Evolutionary conservation across 1,140 invertebrate species (phyloP).

Genomic region (Eulimnadia texana): DNA sequence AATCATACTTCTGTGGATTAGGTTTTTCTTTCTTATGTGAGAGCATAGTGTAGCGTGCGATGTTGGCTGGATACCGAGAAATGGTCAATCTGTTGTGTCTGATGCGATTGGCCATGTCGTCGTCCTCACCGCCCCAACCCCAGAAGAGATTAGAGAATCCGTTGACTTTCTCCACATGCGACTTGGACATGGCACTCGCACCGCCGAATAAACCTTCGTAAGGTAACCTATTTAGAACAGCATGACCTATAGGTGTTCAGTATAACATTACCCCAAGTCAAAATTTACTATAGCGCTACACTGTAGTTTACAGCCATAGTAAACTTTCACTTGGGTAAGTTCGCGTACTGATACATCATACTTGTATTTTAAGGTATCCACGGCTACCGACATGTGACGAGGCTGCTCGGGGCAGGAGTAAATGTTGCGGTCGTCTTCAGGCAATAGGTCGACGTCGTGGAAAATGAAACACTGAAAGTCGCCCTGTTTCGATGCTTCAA

Average conservation of each 20-base stretch:
- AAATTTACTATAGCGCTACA: not conserved
- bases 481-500: constrained; percentile 60
- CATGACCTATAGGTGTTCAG: constrained; percentile 11
- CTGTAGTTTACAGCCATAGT: too few relatives aligned
- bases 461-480: constrained; percentile 82
- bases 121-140: constrained; percentile 87
- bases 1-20: constrained; percentile 78
- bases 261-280: constrained; percentile 25
- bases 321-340: constrained; percentile 3
- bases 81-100: constrained; percentile 62
- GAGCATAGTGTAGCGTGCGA: constrained; percentile 82
- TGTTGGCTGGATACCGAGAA: constrained; percentile 66
- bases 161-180: constrained; percentile 68
- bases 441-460: constrained; percentile 88
- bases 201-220: constrained; percentile 80
- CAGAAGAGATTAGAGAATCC: constrained; percentile 85
- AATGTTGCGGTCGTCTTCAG: constrained; percentile 57
- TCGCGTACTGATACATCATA: too few relatives aligned
- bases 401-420: constrained; percentile 44
- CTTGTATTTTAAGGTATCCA: constrained; percentile 84
- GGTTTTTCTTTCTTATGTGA: constrained; percentile 73
- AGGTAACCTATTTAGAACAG: constrained; percentile 40
- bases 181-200: constrained; percentile 64
- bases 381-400: too few relatives aligned
- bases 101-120: constrained; percentile 77